Conservation (phyloP, 2,797 vertebrate genomes). For the Australoheros facetus region DNA sequence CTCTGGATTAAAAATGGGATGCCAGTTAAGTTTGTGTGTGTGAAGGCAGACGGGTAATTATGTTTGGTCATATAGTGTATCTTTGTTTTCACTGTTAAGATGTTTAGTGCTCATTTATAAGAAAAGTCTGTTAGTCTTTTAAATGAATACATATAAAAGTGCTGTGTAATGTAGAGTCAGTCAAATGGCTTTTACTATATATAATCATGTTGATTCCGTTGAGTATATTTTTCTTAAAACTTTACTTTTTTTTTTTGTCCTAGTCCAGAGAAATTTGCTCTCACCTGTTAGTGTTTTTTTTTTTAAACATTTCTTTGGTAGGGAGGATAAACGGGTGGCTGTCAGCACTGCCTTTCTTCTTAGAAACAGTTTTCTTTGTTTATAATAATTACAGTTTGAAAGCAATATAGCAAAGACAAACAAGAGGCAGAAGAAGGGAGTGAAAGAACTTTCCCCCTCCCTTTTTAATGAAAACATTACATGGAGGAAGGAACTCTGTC, state of each 20-base stretch:
- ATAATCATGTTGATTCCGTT: background rate
- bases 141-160: background rate
- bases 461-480: background rate
- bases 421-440: background rate
- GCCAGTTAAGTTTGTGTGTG: too few relatives aligned
- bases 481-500: background rate
- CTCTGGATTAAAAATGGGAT: too few relatives aligned
- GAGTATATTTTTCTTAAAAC: background rate
- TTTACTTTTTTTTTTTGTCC: background rate
- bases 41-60: too few relatives aligned
- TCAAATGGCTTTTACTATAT: background rate
- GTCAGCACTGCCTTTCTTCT: background rate
- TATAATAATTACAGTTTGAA: background rate
- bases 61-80: background rate
- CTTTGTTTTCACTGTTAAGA: background rate
- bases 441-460: background rate
- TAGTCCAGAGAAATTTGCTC: too few relatives aligned
- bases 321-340: background rate
- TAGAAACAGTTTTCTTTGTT: background rate
- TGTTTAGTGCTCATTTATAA: background rate
- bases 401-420: background rate
- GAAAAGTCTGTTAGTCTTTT: background rate
- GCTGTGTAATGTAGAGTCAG: background rate
- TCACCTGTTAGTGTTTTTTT: too few relatives aligned
- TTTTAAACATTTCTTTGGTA: too few relatives aligned